Percentiles rank a stretch among this genome's conserved stretches.
These are phyloP conservation scores for Centruroides vittatus DNA, from an alignment of 1,140 invertebrate genomes.

Conservation along the genomic window DNA sequence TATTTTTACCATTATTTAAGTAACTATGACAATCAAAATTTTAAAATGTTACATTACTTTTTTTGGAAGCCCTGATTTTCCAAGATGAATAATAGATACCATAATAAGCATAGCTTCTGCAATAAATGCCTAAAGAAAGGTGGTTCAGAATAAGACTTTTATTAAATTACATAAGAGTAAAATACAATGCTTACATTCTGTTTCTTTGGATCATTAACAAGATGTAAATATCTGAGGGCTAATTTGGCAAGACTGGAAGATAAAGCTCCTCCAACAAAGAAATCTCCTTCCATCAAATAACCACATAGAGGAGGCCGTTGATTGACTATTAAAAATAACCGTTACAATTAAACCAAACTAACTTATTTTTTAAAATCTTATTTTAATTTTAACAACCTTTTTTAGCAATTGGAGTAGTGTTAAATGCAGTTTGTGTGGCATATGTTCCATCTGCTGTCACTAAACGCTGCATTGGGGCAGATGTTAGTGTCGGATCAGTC, in stretches of 20 bases:
- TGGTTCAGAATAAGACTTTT: neutral
- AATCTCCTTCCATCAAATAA: slow-evolving; percentile 87
- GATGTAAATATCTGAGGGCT: slow-evolving; percentile 51
- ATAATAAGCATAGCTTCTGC: slow-evolving; percentile 79
- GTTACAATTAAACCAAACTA: too few species aligned
- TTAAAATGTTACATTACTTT: slow-evolving; percentile 25
- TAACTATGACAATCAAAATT: neutral
- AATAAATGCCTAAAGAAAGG: slow-evolving; percentile 39
- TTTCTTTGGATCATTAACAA: slow-evolving; percentile 24
- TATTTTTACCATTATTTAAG: neutral
- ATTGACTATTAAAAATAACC: neutral
- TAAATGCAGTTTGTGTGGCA: slow-evolving; percentile 94
- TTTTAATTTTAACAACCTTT: slow-evolving; percentile 31
- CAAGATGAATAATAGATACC: slow-evolving; percentile 69
- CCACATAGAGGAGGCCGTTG: slow-evolving; percentile 61
- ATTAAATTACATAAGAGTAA: neutral
- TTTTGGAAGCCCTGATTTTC: slow-evolving; percentile 46
- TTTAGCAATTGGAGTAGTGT: slow-evolving; percentile 38
- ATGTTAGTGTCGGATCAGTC: slow-evolving; percentile 19
- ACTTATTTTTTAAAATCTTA: too few species aligned
- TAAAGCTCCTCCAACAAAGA: slow-evolving; percentile 85
- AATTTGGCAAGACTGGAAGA: slow-evolving; percentile 85
- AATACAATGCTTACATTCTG: slow-evolving; percentile 18
- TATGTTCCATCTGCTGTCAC: slow-evolving; percentile 99
- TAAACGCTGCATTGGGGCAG: slow-evolving; percentile 36